Percentiles rank a stretch among this genome's conserved stretches.
Evolutionary conservation across 2,113 vertebrate species (phyloP).

Genomic region (Micronycteris hirsuta): DNA sequence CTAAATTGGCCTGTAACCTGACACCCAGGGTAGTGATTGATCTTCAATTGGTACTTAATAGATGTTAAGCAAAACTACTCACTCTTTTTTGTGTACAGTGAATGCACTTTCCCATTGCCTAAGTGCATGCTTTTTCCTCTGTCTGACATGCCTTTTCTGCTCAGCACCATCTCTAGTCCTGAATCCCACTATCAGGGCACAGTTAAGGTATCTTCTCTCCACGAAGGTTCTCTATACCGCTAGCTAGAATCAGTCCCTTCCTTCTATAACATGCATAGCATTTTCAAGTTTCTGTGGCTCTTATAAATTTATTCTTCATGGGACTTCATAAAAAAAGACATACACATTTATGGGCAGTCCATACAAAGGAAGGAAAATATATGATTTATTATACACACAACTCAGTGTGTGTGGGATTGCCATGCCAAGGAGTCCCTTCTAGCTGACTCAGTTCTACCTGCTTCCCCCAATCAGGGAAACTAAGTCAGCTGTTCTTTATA

Average conservation of each 20-base stretch:
- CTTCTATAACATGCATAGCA: background rate
- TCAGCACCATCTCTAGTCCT: background rate
- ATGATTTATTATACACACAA: background rate
- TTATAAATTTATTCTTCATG: background rate
- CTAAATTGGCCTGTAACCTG: background rate
- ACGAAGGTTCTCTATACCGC: background rate
- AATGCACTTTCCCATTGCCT: background rate
- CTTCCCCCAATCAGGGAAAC: background rate
- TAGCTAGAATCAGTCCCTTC: background rate
- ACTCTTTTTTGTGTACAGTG: background rate
- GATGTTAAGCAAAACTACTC: background rate
- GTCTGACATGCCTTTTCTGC: background rate
- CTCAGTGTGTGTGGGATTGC: background rate
- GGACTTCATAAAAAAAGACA: background rate
- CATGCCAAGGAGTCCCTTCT: background rate
- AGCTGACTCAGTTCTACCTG: background rate
- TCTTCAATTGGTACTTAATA: background rate
- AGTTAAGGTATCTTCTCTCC: background rate
- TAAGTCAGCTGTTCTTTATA: background rate
- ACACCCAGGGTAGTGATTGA: background rate
- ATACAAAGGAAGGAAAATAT: background rate
- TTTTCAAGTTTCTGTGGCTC: background rate
- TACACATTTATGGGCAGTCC: background rate
- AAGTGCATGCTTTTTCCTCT: fast-evolving
- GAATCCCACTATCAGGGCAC: background rate